Base-by-base conservation (phyloP, 2,888 invertebrate genomes). In the Encarsia formosa region DNA sequence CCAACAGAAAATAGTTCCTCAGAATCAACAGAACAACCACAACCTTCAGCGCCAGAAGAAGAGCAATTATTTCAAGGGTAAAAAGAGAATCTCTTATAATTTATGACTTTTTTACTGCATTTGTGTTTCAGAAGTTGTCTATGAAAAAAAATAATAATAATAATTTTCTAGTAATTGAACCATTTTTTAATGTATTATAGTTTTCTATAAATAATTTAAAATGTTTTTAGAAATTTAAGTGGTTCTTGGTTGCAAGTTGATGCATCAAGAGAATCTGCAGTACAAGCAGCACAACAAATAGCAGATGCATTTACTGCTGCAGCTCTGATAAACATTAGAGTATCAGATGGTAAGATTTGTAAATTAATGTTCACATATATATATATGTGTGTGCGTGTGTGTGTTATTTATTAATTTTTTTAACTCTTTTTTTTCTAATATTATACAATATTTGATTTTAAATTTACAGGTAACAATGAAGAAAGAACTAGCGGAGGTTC, bases 291-390 rank as follows among this genome's bases (percentile, higher is more conserved):
- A 19, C 68, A 69, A 41, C 70, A 71, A 56, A 63, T 71, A 48
- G 71, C 72, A 9, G 71, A 71, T 48, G 74, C 70, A 11, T 59
- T 76, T 19, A 70, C 73, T 47, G 71, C 73, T 11, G 70, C 63
- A 47, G 64, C 63, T 29, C 58, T 66, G 6, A 63, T 63, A 13
- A 66, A 65, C 22, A 61, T 65, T 23, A 62, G 64, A 23, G 46
- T 65, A 40, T 49, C 61, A 6, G 48, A 60, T 56, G 64, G 67
- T 65, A 52, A 13, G 34, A 22, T 38, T 32, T 37, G 3, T 32
- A 45, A 41, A n/a, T n/a, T n/a, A n/a, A n/a, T n/a, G n/a, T n/a
- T n/a, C n/a, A n/a, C n/a, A n/a, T n/a, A n/a, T n/a, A n/a, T n/a
- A n/a, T n/a, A n/a, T n/a, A n/a, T n/a, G n/a, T n/a, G n/a, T n/a